These are phyloP conservation scores for Rhegmatorhina hoffmannsi DNA, from an alignment of 2,113 vertebrate genomes.

Conservation along the genomic window DNA sequence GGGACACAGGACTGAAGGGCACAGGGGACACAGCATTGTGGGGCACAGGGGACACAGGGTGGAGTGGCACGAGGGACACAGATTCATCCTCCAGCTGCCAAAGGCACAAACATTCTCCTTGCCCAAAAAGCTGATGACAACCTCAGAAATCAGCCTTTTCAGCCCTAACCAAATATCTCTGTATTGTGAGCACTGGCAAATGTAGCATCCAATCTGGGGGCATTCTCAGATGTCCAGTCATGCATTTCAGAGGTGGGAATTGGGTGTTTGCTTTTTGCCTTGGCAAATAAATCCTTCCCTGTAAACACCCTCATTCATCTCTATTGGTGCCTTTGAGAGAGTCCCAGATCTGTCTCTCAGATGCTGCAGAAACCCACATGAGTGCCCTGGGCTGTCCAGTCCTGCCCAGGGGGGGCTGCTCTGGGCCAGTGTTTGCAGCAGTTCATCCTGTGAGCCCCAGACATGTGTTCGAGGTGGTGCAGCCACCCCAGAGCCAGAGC, in stretches of 20 bases:
- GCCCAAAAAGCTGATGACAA: not conserved
- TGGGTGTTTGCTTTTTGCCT: not conserved
- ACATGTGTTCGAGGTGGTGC: not conserved
- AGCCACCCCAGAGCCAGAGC: not conserved
- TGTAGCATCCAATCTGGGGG: accelerated
- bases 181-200: not conserved
- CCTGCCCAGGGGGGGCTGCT: not conserved
- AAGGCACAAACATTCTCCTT: not conserved
- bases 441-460: not conserved
- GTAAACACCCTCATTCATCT: not conserved
- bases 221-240: not conserved
- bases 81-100: not conserved
- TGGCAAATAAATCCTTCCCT: not conserved
- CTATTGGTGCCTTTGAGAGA: not conserved
- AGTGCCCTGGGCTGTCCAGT: not conserved
- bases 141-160: not conserved
- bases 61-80: not conserved
- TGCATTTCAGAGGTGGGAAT: not conserved
- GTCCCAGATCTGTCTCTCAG: not conserved
- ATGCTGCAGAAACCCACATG: not conserved
- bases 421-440: not conserved
- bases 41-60: not conserved
- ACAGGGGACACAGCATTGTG: not conserved
- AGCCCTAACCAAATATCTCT: not conserved
- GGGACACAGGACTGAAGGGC: not conserved